Evolutionary conservation across 1,140 invertebrate species (phyloP), one percentile per base, ranked within the genome.

Genomic region (Drosophila guanche): DNA sequence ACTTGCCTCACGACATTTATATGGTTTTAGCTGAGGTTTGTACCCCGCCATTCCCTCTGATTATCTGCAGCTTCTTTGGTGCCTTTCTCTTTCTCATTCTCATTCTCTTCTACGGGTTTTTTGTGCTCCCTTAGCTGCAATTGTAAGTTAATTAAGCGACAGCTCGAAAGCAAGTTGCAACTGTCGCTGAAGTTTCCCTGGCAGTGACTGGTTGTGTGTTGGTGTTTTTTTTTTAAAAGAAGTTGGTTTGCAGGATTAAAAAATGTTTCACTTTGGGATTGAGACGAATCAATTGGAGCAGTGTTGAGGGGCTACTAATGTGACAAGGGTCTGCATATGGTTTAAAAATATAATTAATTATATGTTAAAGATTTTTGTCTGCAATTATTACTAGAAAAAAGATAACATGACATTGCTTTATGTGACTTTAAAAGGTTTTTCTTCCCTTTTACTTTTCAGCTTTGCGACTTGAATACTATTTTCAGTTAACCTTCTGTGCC

Each of bases 1-100:
- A 85, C 63, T 80, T 85, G 73, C 66, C 81, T 53, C 60, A 85
- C 63, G 80, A 85, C 81, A 80, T 86, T 85, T 80, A 74, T 85
- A 80, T 77, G 81, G 76, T 58, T 63, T 86, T 70, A 59, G 76
- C 73, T 66, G 63, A 76, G 76, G 73, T 77, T 86, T 85, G 62
- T 66, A 68, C 67, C 55, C 55, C 50, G 14, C 23, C 70, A 63
- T 73, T 79, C 59, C 37, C 50, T 12, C 58, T 51, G 47, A 52
- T 56, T 63, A 10, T 37, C 10, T 1, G 33, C 33, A 37, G 33
- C 33, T 37, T 16, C 16, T 12, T 12, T 4, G 33, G 33, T 37
- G 10, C 16, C 27, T 70, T 10, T 42, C n/a, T n/a, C 27, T 23
- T n/a, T 27, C 29, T 12, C 16, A 20, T 20, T 20, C 16, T 20